Evolutionary conservation across 2,888 invertebrate species (phyloP).

Genomic region (Pristionchus entomophagus): DNA sequence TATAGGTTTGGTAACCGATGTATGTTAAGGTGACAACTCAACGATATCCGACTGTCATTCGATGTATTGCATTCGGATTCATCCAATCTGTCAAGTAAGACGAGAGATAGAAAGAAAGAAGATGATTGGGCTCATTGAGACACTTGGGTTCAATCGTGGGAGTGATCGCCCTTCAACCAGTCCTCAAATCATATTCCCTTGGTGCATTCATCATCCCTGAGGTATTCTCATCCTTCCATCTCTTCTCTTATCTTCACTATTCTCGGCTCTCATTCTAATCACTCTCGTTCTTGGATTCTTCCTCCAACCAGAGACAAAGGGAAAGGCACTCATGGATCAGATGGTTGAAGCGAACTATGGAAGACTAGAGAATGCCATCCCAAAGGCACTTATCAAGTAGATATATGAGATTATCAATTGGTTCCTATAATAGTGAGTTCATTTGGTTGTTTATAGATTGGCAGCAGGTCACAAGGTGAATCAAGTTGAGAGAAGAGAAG

Average conservation of each 20-base stretch:
- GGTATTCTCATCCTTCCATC: constrained; percentile 29
- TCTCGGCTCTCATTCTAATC: constrained; percentile 60
- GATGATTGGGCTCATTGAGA: no score
- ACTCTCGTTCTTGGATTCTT: constrained; percentile 68
- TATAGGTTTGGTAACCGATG: no score
- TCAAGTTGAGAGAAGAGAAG: constrained; percentile 63
- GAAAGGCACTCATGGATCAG: constrained; percentile 71
- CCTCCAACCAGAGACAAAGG: constrained; percentile 71
- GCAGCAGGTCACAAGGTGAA: constrained; percentile 70
- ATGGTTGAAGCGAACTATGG: constrained; percentile 71
- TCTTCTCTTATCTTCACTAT: no score
- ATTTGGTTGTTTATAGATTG: no score
- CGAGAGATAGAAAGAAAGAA: neutral
- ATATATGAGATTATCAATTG: no score
- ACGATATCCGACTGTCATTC: constrained; percentile 72
- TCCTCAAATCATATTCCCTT: constrained; percentile 62
- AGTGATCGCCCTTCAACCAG: constrained; percentile 64
- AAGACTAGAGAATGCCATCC: constrained; percentile 66
- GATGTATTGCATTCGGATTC: constrained; percentile 72
- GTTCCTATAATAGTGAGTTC: no score
- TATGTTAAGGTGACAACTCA: constrained; percentile 64
- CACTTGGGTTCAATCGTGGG: constrained; percentile 71
- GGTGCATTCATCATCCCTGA: constrained; percentile 68
- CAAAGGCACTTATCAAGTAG: constrained; percentile 67
- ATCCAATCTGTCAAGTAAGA: constrained; percentile 65